These are phyloP conservation scores for Phodopus roborovskii DNA, from an alignment of 2,113 vertebrate genomes.

Conservation along the genomic window DNA sequence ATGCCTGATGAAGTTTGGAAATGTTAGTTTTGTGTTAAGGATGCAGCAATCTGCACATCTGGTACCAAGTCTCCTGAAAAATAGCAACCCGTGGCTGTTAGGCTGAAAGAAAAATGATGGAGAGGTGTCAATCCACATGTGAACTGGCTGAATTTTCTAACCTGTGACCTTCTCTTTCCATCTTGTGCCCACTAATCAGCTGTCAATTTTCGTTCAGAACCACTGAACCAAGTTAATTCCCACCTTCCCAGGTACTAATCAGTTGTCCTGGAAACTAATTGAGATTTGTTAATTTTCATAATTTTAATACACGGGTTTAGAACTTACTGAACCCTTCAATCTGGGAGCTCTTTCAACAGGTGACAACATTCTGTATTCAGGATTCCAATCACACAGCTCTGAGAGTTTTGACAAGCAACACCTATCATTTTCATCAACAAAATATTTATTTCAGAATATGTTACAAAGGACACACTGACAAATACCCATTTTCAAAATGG, in stretches of 20 bases:
- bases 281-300: slow-evolving; percentile 34
- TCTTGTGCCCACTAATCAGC: not conserved
- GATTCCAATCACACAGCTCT: not conserved
- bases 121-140: not conserved
- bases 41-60: not conserved
- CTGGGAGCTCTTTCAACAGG: slow-evolving; percentile 14
- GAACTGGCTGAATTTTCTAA: slow-evolving; percentile 17
- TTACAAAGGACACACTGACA: slow-evolving; percentile 2
- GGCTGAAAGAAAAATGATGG: not conserved
- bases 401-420: slow-evolving; percentile 14
- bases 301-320: slow-evolving; percentile 43
- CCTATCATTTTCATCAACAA: slow-evolving; percentile 46
- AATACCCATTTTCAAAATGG: slow-evolving; percentile 40
- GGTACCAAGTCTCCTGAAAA: not conserved
- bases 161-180: not conserved
- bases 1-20: slow-evolving; percentile 54
- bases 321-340: slow-evolving; percentile 21
- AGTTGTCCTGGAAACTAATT: slow-evolving; percentile 34
- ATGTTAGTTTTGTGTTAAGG: slow-evolving; percentile 12
- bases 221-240: not conserved
- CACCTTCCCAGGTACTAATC: not conserved
- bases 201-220: slow-evolving; percentile 7
- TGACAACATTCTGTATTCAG: not conserved
- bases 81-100: not conserved
- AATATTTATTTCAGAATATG: slow-evolving; percentile 20